phyloP scores from a whole-genome alignment of 2,797 vertebrate genomes.

The Peromyscus aztecus region DNA sequence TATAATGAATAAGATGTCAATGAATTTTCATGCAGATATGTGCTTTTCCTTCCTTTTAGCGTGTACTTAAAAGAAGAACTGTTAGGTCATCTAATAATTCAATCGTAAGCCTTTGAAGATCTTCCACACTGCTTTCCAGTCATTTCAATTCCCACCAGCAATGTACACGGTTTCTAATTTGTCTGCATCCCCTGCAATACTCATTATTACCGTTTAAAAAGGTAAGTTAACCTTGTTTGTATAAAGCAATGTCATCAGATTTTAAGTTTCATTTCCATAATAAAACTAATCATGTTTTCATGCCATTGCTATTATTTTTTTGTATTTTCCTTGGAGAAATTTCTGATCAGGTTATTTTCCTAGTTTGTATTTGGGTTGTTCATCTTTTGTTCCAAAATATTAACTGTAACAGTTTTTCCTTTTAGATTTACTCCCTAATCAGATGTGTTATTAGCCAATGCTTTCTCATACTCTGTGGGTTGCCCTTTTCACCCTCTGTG shows the following conservation, averaged over 20 bases:
- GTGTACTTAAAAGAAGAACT: background rate
- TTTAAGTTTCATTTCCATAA: background rate
- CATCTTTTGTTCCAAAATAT: background rate
- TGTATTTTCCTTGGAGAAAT: background rate
- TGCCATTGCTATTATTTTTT: background rate
- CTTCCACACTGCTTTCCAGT: background rate
- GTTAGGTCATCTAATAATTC: background rate
- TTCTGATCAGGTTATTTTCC: background rate
- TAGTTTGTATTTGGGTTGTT: background rate
- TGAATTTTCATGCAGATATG: background rate
- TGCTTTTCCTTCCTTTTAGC: background rate
- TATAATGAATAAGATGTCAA: slow-evolving; percentile 15
- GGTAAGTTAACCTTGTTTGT: background rate
- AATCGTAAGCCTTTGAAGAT: background rate
- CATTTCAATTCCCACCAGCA: background rate
- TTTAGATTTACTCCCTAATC: background rate
- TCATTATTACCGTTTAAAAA: background rate
- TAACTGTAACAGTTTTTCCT: background rate
- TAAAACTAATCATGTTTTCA: background rate
- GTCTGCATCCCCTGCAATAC: background rate
- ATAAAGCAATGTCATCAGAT: background rate
- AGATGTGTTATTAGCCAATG: background rate
- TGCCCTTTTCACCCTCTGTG: background rate
- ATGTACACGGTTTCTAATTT: background rate
- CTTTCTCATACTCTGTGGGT: background rate